Base-by-base conservation (phyloP, 2,888 invertebrate species). In the Aleiodes testaceus region DNA sequence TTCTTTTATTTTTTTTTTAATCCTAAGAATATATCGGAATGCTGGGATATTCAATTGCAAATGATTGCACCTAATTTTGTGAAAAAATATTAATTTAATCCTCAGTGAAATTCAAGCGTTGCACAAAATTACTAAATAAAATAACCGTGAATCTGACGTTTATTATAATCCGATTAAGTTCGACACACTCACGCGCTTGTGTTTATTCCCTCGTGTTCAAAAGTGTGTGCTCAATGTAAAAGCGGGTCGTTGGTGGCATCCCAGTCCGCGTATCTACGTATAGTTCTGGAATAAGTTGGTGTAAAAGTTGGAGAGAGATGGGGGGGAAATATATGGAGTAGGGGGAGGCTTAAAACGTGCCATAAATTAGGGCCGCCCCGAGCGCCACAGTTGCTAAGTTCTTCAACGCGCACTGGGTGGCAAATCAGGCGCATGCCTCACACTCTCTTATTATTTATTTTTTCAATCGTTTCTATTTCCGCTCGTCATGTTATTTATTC, bases 371-470 rank as follows among this genome's bases (percentile, higher is more conserved):
- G 63, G 53, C 66, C 55, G 64, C 64, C 50, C 47, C 47, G 45
- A 65, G 66, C 65, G 66, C 59, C 49, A 66, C 70, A 70, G 59
- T 70, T 70, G 42, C 66, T 66, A 66, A 66, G 50, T 61, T 66
- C 61, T 71, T 66, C 18, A 42, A 61, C 20, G 44, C 66, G 16
- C 66, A 47, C 59, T 71, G 71, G 71, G 71, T 71, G 71, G 71
- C 44, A 71, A 66, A 67, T 73, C 75, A 72, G 76, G 73, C 77
- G 74, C 74, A 76, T 75, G 72, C 72, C 74, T 72, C 66, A 49
- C 66, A 71, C 74, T 69, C 72, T 53, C 70, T 67, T 53, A 18
- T 64, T 70, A 20, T 36, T 22, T 16, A 9, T 36, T 49, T 49
- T 53, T 59, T 72, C 65, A 47, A 18, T 12, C 64, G 50, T 20